Evolutionary conservation across 2,888 invertebrate genomes (phyloP).

Genomic region (Craniophora ligustri): DNA sequence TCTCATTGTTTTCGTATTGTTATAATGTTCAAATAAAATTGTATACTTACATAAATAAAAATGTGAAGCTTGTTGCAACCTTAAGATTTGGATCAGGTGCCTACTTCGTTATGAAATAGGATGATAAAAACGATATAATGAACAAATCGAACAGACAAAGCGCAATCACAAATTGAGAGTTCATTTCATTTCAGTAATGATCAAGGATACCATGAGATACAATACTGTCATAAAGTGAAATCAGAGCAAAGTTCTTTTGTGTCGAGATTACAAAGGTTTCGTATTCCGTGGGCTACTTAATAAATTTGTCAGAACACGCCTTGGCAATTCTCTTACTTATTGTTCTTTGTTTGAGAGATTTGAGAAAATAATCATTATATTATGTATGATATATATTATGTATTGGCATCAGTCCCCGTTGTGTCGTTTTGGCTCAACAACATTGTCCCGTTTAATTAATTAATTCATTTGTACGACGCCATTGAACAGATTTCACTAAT

Average conservation of each 20-base stretch:
- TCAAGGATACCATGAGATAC: constrained; percentile 22
- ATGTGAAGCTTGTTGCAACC: no score
- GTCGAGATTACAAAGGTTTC: constrained; percentile 30
- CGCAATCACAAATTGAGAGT: constrained; percentile 27
- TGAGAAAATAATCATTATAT: constrained; percentile 48
- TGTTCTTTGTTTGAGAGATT: constrained; percentile 32
- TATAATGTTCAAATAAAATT: no score
- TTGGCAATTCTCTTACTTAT: constrained; percentile 23
- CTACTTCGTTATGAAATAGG: no score
- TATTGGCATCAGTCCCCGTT: constrained; percentile 30
- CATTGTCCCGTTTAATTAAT: constrained; percentile 51
- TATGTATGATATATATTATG: constrained; percentile 30
- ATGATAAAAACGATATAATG: no score
- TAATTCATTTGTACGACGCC: constrained; percentile 47
- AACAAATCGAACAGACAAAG: constrained; percentile 17
- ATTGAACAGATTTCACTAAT: constrained; percentile 42
- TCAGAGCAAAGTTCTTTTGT: constrained; percentile 33
- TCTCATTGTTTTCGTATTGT: no score
- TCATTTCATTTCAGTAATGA: constrained; percentile 31
- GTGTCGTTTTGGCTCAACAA: constrained; percentile 23
- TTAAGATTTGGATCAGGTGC: no score
- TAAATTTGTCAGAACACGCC: constrained; percentile 31
- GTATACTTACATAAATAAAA: no score
- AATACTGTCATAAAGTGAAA: constrained; percentile 39
- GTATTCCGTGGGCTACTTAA: constrained; percentile 38